These are phyloP conservation scores for Drosophila ercepeae DNA, from an alignment of 1,140 invertebrate species.

Conservation along the genomic window DNA sequence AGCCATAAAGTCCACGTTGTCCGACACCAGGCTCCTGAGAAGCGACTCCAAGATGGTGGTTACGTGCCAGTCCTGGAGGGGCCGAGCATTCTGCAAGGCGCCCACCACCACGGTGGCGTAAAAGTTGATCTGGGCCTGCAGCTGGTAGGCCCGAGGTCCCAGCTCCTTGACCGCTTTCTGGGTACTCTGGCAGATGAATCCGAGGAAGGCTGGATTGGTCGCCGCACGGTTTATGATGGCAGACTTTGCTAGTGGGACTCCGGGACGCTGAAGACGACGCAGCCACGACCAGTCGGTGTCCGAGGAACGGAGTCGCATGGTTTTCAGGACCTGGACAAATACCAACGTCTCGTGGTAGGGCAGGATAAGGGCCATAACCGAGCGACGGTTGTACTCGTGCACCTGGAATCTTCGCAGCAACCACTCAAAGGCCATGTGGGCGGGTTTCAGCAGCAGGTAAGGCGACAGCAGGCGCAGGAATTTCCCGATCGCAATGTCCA, in stretches of 20 bases:
- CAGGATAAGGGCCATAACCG: constrained; percentile 91
- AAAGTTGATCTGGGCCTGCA: constrained; percentile 91
- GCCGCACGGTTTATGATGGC: constrained; percentile 90
- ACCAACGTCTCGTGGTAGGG: constrained; percentile 96
- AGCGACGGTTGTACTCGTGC: constrained; percentile 93
- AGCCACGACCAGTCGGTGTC: constrained; percentile 92
- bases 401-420: constrained; percentile 94
- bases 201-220: constrained; percentile 88
- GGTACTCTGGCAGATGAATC: constrained; percentile 90
- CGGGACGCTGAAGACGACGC: constrained; percentile 88
- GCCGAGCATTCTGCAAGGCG: constrained; percentile 85
- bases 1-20: constrained; percentile 88
- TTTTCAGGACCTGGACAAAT: constrained; percentile 93
- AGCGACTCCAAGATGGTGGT: constrained; percentile 89
- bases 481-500: constrained; percentile 90
- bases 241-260: constrained; percentile 88
- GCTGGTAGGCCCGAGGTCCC: constrained; percentile 85
- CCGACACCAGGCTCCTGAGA: constrained; percentile 88
- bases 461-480: constrained; percentile 93
- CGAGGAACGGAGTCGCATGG: constrained; percentile 87
- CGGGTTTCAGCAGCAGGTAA: constrained; percentile 92
- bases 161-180: constrained; percentile 88
- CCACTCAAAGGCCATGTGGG: constrained; percentile 97
- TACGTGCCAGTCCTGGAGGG: constrained; percentile 88
- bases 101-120: constrained; percentile 90